Conservation (phyloP, 2,113 vertebrate species). For the Corythaixoides concolor region DNA sequence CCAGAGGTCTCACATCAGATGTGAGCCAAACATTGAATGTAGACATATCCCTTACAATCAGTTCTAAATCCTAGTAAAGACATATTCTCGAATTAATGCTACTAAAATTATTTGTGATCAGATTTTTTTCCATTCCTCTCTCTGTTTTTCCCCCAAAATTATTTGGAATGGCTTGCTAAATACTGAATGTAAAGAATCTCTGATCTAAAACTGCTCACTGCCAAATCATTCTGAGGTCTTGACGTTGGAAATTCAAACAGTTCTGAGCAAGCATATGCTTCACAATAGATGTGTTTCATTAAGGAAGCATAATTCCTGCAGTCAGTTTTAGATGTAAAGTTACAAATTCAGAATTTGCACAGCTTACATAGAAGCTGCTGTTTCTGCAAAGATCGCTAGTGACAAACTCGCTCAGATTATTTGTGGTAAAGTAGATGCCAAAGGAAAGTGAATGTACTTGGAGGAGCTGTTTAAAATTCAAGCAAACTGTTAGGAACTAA, state of each 20-base stretch:
- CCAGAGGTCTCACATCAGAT: not conserved
- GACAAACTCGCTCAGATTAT: not conserved
- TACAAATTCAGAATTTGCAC: not conserved
- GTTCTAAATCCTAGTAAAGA: not conserved
- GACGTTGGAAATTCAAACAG: not conserved
- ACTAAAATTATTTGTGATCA: not conserved
- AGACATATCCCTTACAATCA: not conserved
- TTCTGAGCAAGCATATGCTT: not conserved
- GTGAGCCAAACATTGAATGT: not conserved
- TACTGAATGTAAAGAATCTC: not conserved
- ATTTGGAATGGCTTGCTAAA: not conserved
- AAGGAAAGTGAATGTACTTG: not conserved
- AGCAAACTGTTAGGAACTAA: not conserved
- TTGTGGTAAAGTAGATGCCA: not conserved
- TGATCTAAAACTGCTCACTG: not conserved
- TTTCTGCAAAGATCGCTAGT: not conserved
- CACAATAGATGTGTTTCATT: not conserved
- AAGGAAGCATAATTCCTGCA: not conserved
- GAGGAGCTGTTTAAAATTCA: constrained; percentile 26
- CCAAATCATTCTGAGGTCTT: not conserved
- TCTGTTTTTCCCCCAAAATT: not conserved
- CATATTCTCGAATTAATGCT: not conserved
- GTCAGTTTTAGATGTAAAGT: not conserved
- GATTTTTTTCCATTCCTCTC: not conserved
- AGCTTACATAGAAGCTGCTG: not conserved